phyloP scores from a whole-genome alignment of 2,113 vertebrate species.

The Nettapus auritus region DNA sequence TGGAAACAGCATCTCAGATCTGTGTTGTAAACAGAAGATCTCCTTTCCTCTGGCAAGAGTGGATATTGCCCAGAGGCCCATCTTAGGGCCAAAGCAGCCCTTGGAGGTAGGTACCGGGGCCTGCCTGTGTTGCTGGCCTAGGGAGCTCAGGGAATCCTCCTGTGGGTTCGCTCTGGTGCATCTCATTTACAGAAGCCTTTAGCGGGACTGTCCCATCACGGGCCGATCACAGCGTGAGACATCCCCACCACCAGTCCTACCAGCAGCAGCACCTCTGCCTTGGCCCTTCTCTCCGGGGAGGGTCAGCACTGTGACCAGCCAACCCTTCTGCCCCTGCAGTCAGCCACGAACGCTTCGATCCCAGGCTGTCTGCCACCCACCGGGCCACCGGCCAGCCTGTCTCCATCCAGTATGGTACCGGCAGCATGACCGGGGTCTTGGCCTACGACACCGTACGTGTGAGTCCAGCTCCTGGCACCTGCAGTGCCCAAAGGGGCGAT shows the following conservation, averaged over 20 bases:
- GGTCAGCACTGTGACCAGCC: neutral
- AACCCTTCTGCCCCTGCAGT: neutral
- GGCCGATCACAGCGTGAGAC: neutral
- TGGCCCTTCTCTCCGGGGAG: neutral
- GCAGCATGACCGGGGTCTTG: conserved; percentile 47
- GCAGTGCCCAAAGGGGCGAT: neutral
- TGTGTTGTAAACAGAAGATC: neutral
- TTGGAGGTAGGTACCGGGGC: neutral
- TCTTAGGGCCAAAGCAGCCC: neutral
- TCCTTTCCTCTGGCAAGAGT: neutral
- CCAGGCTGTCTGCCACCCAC: conserved; percentile 38
- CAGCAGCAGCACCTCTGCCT: neutral
- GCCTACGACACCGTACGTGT: conserved; percentile 70
- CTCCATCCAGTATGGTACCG: conserved; percentile 42
- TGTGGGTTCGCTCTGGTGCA: fast-evolving
- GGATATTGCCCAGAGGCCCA: neutral
- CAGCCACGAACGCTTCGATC: conserved; percentile 15
- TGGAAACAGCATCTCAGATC: neutral
- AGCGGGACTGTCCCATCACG: neutral
- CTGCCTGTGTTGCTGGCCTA: neutral
- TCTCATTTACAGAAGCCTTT: no score
- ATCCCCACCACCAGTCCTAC: neutral
- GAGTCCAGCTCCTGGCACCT: neutral
- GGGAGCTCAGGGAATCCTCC: neutral
- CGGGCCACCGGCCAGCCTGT: neutral